Evolutionary conservation across 2,113 vertebrate genomes (phyloP).

Genomic region (Chelonoidis abingdonii): DNA sequence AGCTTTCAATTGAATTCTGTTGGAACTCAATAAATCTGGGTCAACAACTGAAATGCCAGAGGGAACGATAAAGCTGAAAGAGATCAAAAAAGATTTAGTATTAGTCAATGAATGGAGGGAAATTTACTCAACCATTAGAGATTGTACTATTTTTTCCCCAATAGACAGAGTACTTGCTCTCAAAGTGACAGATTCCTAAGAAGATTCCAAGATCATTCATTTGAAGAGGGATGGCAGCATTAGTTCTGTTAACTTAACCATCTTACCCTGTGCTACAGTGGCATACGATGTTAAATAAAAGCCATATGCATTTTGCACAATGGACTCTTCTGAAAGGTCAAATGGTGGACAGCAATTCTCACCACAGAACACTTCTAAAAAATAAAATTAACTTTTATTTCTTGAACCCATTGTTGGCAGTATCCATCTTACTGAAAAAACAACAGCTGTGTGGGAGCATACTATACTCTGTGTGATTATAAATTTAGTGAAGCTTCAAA

Average conservation of each 20-base stretch:
- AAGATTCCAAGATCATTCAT: conserved; percentile 9
- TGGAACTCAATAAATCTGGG: conserved; percentile 41
- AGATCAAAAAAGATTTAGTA: conserved; percentile 66
- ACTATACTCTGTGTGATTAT: not conserved
- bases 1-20: conserved; percentile 53
- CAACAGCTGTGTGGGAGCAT: not conserved
- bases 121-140: conserved; percentile 56
- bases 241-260: not conserved
- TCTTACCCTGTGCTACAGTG: not conserved
- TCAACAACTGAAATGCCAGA: conserved; percentile 40
- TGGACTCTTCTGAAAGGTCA: conserved; percentile 20
- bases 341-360: conserved; percentile 44
- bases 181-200: conserved; percentile 7
- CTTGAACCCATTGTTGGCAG: conserved; percentile 15
- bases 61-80: conserved; percentile 50
- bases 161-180: not conserved
- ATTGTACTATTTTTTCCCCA: conserved; percentile 35
- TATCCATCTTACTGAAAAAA: conserved; percentile 2
- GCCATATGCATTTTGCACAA: not conserved
- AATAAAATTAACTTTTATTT: conserved; percentile 12
- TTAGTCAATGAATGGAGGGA: conserved; percentile 54
- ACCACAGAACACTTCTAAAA: conserved; percentile 27
- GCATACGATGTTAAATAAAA: not conserved
- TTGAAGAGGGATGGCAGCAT: not conserved
- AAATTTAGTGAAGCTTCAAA: not conserved